Percentiles rank a stretch among this genome's conserved stretches.
Conservation (phyloP, 2,888 invertebrate species). For the Agrenia bidenticulata region DNA sequence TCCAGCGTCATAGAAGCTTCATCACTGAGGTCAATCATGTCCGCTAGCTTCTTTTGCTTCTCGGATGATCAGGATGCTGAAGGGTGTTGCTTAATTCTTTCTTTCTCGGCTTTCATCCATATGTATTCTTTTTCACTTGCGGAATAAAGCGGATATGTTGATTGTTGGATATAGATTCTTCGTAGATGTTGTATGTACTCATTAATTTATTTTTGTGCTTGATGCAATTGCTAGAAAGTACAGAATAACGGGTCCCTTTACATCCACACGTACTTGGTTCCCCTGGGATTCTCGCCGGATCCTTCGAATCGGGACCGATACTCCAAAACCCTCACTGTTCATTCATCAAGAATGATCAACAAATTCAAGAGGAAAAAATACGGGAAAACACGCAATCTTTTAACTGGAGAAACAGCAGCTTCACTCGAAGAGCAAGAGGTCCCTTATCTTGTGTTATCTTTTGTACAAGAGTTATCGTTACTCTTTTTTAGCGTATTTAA, state of each 20-base stretch:
- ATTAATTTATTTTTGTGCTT: slow-evolving; percentile 12
- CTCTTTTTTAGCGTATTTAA: not conserved
- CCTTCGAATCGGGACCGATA: slow-evolving; percentile 67
- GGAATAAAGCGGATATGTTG: not conserved
- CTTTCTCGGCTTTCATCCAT: too few relatives aligned
- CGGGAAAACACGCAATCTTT: slow-evolving; percentile 84
- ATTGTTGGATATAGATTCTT: not conserved
- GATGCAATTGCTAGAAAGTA: slow-evolving; percentile 55
- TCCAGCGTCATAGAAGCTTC: too few relatives aligned
- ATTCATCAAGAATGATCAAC: slow-evolving; percentile 79
- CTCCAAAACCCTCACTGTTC: slow-evolving; percentile 69
- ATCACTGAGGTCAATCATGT: too few relatives aligned
- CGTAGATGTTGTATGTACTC: slow-evolving; percentile 1
- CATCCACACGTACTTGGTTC: slow-evolving; percentile 85
- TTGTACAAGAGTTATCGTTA: slow-evolving; percentile 11
- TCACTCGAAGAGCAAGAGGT: slow-evolving; percentile 69
- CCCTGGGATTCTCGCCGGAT: slow-evolving; percentile 78
- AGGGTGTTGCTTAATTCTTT: too few relatives aligned
- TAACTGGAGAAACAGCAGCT: slow-evolving; percentile 85
- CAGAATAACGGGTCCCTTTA: slow-evolving; percentile 92
- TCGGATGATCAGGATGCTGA: too few relatives aligned
- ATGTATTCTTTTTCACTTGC: not conserved
- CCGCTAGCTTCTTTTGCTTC: too few relatives aligned
- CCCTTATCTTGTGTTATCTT: slow-evolving; percentile 24
- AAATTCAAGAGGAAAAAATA: slow-evolving; percentile 86